Evolutionary conservation across 1,140 invertebrate genomes (phyloP).

Genomic region (Dendroctonus ponderosae): DNA sequence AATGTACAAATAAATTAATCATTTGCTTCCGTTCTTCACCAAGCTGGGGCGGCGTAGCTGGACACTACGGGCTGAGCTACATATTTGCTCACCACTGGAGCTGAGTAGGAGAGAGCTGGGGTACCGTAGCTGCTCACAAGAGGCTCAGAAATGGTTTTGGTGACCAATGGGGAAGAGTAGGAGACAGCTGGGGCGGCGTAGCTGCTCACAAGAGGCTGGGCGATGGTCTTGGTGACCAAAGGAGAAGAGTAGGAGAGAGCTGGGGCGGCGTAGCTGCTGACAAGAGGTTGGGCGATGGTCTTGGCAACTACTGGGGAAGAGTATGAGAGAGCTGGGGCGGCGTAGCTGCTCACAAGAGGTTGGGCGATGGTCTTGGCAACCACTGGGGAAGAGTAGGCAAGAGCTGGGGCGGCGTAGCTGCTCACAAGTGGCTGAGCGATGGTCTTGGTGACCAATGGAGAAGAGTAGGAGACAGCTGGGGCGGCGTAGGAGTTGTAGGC

Average conservation of each 20-base stretch:
- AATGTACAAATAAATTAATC: neutral
- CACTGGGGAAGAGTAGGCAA: conserved; percentile 13
- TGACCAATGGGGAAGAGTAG: conserved; percentile 15
- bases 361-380: conserved; percentile 5
- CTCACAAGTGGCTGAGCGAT: neutral
- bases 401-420: conserved; percentile 37
- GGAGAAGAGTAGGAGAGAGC: conserved; percentile 26
- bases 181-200: conserved; percentile 37
- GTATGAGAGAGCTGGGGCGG: conserved; percentile 38
- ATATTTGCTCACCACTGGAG: conserved; percentile 47
- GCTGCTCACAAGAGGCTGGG: conserved; percentile 53
- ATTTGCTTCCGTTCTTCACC: conserved; percentile 9
- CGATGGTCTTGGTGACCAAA: conserved; percentile 18
- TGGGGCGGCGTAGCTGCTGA: conserved; percentile 49
- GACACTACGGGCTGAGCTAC: conserved; percentile 51
- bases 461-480: conserved; percentile 29
- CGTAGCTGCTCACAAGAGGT: conserved; percentile 6
- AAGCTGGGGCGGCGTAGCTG: conserved; percentile 47
- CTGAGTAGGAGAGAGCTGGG: conserved; percentile 35
- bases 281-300: conserved; percentile 48
- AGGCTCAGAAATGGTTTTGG: conserved; percentile 47
- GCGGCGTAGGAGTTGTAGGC: no score
- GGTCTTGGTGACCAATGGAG: conserved; percentile 19
- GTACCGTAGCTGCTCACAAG: conserved; percentile 48
- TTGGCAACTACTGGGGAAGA: conserved; percentile 19